phyloP scores from a whole-genome alignment of 1,140 invertebrate genomes.

The Homarus americanus region DNA sequence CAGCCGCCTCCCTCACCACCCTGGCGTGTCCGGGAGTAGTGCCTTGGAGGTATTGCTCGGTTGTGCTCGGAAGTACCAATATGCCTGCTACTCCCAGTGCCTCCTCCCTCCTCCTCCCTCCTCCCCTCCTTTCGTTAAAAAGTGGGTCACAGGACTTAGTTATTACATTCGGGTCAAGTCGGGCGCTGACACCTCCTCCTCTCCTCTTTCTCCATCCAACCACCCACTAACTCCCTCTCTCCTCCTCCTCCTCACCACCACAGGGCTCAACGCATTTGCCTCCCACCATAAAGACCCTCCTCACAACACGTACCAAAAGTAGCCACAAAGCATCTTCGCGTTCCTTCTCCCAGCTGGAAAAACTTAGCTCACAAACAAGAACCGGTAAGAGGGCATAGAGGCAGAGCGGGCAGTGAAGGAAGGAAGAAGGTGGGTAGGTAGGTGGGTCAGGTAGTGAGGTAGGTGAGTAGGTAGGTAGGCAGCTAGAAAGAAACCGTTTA shows the following conservation, averaged over 20 bases:
- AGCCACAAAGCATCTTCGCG: conserved; percentile 42
- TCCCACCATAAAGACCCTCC: neutral
- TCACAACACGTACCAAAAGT: neutral
- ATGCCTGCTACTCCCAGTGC: too few species aligned
- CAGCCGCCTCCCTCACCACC: too few species aligned
- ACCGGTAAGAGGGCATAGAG: neutral
- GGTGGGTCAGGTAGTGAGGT: too few species aligned
- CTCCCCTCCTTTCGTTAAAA: too few species aligned
- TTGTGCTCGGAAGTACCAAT: too few species aligned
- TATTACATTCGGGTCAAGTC: conserved; percentile 37
- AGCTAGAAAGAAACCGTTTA: conserved; percentile 41
- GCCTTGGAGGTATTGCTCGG: too few species aligned
- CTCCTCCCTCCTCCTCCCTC: too few species aligned
- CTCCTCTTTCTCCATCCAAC: too few species aligned
- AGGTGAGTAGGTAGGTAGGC: neutral
- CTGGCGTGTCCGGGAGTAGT: too few species aligned
- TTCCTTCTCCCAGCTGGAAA: neutral
- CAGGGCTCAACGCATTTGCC: too few species aligned
- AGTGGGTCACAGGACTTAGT: neutral
- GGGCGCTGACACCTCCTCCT: neutral
- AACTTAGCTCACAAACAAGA: conserved; percentile 3
- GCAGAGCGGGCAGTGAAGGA: neutral
- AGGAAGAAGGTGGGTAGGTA: neutral
- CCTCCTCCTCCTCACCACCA: neutral
- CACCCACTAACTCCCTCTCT: neutral